Conservation (phyloP, 2,113 vertebrate genomes). For the Pelecanoides urinatrix region DNA sequence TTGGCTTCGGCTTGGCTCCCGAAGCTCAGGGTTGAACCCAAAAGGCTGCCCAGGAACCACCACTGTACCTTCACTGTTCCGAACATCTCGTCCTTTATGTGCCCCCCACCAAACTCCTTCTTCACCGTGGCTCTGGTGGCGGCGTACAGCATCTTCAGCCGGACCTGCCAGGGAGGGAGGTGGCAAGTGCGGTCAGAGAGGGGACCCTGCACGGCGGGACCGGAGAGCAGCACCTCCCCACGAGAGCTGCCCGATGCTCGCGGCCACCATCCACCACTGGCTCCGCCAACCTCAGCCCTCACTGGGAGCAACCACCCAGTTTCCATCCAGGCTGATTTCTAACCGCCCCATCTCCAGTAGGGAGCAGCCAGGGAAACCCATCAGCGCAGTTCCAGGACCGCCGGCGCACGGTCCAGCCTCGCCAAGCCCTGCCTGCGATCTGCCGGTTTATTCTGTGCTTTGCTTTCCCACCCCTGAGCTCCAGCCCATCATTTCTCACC, state of each 20-base stretch:
- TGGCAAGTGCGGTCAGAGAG: background rate
- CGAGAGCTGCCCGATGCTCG: too few relatives aligned
- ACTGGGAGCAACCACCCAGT: background rate
- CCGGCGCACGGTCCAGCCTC: rapidly evolving
- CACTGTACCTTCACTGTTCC: slow-evolving; percentile 88
- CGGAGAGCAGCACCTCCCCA: background rate
- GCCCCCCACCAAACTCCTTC: slow-evolving; percentile 96
- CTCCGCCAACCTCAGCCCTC: background rate
- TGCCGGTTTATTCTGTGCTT: background rate
- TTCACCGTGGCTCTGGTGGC: slow-evolving; percentile 96
- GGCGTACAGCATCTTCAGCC: slow-evolving; percentile 98
- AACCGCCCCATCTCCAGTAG: background rate
- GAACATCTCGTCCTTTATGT: slow-evolving; percentile 95
- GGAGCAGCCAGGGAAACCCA: background rate
- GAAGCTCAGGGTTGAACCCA: background rate
- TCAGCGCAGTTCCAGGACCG: background rate
- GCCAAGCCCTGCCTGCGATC: background rate
- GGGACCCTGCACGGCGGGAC: rapidly evolving
- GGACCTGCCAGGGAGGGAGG: slow-evolving; percentile 76
- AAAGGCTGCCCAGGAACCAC: background rate
- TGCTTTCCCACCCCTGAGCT: background rate
- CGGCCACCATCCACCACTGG: background rate
- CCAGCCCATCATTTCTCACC: background rate
- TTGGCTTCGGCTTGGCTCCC: rapidly evolving
- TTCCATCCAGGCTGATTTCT: background rate